A percentile compares a stretch with the other conserved stretches of the same genome.
phyloP scores from a whole-genome alignment of 2,888 invertebrate genomes.

The Campaea margaritaria region DNA sequence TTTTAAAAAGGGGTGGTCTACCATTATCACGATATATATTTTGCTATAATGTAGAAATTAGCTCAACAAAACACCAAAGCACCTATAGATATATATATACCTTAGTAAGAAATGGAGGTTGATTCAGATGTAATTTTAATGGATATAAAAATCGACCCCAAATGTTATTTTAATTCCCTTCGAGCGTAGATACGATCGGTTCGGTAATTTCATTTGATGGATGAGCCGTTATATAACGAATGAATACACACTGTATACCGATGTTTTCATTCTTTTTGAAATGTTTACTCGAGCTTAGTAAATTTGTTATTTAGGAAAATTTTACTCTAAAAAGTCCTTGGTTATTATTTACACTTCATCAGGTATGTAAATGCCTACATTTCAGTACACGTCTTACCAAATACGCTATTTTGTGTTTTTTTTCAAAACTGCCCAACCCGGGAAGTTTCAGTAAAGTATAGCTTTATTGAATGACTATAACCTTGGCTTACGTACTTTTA shows the following conservation, averaged over 20 bases:
- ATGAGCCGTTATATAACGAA: constrained; percentile 20
- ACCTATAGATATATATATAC: too few species aligned
- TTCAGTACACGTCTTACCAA: too few species aligned
- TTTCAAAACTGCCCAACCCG: too few species aligned
- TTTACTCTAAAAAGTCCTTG: too few species aligned
- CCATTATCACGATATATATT: too few species aligned
- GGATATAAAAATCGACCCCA: constrained; percentile 11
- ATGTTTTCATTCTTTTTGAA: constrained; percentile 2
- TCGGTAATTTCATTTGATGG: constrained; percentile 24
- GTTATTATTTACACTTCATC: constrained; percentile 2
- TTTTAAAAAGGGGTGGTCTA: too few species aligned
- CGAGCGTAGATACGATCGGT: constrained; percentile 14
- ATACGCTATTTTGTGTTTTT: too few species aligned
- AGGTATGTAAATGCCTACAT: background rate
- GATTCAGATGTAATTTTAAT: background rate
- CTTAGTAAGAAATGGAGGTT: background rate
- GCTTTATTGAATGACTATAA: too few species aligned
- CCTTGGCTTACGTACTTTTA: too few species aligned
- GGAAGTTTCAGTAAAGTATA: too few species aligned
- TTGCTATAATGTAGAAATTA: too few species aligned
- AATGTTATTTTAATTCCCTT: constrained; percentile 24
- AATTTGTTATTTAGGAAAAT: too few species aligned
- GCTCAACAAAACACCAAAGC: background rate
- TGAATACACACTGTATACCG: constrained; percentile 2
- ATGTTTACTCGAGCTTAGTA: background rate